Evolutionary conservation across 2,888 invertebrate genomes (phyloP), one percentile per base, ranked within the genome.

Genomic region (Nezara viridula): DNA sequence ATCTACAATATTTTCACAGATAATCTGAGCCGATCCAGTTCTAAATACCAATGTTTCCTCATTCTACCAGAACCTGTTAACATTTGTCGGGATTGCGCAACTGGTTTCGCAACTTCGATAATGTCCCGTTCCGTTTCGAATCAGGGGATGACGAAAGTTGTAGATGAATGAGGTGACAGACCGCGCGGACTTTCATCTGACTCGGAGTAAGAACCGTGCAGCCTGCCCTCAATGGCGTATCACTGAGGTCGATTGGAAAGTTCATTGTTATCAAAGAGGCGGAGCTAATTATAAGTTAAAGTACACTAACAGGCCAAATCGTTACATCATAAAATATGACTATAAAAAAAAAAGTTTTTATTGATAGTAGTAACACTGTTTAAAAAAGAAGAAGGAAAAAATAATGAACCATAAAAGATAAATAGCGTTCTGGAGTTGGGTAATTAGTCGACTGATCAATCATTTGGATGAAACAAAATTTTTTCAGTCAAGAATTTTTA

Each of bases 121-220:
- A 44, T 44, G 44, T 81, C 81, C 44, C 81, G 81, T 44, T 81
- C 81, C 44, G 81, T 81, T 81, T 81, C 81, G 81, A 81, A 81
- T 81, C 44, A 81, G 81, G 3, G 44, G 44, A 81, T 81, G 81
- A 47, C 44, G 81, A 81, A 81, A 81, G 81, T 40, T 12, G 77
- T 44, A 37, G 81, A 81, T 81, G 81, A 81, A 81, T 81, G 81
- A 73, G 66, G 66, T 73, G 81, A 81, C 81, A 81, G 44, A 44
- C 44, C 81, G 40, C 44, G 24, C 12, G 81, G 44, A 47, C 44
- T 81, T 81, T 47, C 81, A 24, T 81, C 44, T n/a, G 24, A 44
- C 40, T 44, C 77, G 81, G 81, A 77, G 44, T n/a, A n/a, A 44
- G 40, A n/a, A 47, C 44, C 44, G 44, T 81, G n/a, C n/a, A 81